Conservation (phyloP, 2,113 vertebrate genomes). For the Petaurus breviceps region DNA sequence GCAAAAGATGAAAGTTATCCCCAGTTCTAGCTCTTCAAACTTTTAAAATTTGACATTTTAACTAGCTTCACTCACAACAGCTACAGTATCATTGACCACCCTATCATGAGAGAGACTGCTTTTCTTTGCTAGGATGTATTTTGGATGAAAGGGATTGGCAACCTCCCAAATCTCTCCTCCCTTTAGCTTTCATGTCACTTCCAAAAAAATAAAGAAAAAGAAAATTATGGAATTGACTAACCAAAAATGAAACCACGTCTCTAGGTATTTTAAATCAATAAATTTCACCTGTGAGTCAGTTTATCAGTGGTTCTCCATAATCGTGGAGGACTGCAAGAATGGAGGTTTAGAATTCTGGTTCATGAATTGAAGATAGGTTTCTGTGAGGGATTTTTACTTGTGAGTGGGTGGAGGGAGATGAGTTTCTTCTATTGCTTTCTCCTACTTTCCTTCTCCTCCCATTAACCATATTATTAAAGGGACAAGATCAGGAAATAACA, state of each 20-base stretch:
- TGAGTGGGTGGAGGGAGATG: neutral
- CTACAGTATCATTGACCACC: neutral
- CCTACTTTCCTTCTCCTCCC: too few species aligned
- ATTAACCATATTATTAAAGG: neutral
- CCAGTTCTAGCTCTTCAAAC: neutral
- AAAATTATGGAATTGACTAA: neutral
- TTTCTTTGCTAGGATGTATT: neutral
- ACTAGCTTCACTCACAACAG: neutral
- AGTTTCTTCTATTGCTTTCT: neutral
- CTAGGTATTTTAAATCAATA: neutral
- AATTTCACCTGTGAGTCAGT: neutral
- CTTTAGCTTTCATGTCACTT: neutral
- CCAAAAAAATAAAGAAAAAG: neutral
- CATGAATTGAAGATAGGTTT: neutral
- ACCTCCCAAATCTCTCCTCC: neutral
- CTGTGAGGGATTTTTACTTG: neutral
- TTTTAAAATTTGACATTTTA: neutral
- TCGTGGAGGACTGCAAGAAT: neutral
- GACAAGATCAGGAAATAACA: neutral
- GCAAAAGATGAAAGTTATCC: neutral
- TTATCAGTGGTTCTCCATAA: neutral
- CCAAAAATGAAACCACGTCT: neutral
- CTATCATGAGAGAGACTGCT: neutral
- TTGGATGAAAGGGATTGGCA: neutral
- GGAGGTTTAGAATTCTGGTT: neutral